A percentile compares a stretch with the other conserved stretches of the same genome.
These are phyloP conservation scores for Galerucella calmariensis DNA, from an alignment of 2,888 invertebrate species.

Conservation along the genomic window DNA sequence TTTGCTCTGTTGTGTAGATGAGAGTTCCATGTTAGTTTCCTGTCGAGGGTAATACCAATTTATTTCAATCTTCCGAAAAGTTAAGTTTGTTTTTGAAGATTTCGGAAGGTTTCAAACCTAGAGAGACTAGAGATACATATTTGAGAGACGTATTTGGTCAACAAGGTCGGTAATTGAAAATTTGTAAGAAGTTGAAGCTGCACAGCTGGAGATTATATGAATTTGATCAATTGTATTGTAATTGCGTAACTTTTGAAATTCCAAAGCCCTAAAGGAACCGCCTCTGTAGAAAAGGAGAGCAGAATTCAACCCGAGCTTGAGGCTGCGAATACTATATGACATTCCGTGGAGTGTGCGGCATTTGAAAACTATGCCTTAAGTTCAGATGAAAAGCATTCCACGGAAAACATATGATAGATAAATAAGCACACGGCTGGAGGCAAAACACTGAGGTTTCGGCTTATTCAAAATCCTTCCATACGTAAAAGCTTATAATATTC, in stretches of 20 bases:
- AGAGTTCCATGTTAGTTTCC: no score
- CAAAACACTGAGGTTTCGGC: slow-evolving; percentile 57
- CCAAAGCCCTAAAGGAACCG: not conserved
- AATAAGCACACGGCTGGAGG: slow-evolving; percentile 62
- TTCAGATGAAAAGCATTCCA: slow-evolving; percentile 66
- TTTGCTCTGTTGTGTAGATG: no score
- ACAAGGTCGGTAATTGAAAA: no score
- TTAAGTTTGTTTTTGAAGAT: no score
- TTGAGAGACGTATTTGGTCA: no score
- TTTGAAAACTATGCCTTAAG: slow-evolving; percentile 65
- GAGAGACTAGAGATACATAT: no score
- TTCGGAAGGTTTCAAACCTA: no score
- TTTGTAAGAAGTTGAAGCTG: no score
- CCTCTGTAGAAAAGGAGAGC: slow-evolving; percentile 25
- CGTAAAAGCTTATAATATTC: slow-evolving; percentile 43
- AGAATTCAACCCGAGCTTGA: slow-evolving; percentile 39
- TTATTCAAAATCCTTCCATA: slow-evolving; percentile 51
- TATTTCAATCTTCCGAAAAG: no score
- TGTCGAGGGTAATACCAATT: no score
- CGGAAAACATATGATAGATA: slow-evolving; percentile 63
- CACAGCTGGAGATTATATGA: no score
- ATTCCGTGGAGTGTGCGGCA: slow-evolving; percentile 63
- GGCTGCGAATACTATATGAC: slow-evolving; percentile 62
- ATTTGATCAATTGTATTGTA: not conserved
- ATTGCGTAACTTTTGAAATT: not conserved